Conservation (phyloP, 2,888 invertebrate genomes). For the Brachyptera risi region DNA sequence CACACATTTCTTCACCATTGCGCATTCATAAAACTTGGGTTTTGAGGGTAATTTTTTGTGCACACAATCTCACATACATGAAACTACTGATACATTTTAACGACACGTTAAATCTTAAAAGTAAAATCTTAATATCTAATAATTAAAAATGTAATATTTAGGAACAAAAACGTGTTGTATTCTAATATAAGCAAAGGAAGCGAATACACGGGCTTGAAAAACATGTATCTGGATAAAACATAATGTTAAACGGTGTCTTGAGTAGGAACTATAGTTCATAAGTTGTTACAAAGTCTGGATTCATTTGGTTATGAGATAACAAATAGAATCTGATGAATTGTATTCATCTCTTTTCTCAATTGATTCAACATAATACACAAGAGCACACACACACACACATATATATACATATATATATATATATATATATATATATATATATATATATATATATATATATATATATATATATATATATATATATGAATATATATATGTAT, state of each 20-base stretch:
- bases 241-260: too few relatives aligned
- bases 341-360: too few relatives aligned
- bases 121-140: background rate
- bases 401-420: background rate
- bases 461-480: too few relatives aligned
- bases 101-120: background rate
- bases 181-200: background rate
- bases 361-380: too few relatives aligned
- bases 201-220: background rate
- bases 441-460: too few relatives aligned
- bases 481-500: too few relatives aligned
- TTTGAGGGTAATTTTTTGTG: slow-evolving; percentile 6
- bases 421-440: background rate
- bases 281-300: too few relatives aligned
- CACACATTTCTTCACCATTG: slow-evolving; percentile 9
- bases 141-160: background rate
- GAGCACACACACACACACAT: too few relatives aligned
- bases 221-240: too few relatives aligned
- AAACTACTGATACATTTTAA: background rate
- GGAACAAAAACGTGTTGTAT: slow-evolving; percentile 11
- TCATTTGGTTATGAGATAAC: too few relatives aligned
- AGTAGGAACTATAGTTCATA: too few relatives aligned
- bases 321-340: too few relatives aligned
- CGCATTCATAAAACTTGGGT: slow-evolving; percentile 9
- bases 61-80: slow-evolving; percentile 15